phyloP scores from a whole-genome alignment of 1,140 invertebrate species.

The Drosophila burlai region DNA sequence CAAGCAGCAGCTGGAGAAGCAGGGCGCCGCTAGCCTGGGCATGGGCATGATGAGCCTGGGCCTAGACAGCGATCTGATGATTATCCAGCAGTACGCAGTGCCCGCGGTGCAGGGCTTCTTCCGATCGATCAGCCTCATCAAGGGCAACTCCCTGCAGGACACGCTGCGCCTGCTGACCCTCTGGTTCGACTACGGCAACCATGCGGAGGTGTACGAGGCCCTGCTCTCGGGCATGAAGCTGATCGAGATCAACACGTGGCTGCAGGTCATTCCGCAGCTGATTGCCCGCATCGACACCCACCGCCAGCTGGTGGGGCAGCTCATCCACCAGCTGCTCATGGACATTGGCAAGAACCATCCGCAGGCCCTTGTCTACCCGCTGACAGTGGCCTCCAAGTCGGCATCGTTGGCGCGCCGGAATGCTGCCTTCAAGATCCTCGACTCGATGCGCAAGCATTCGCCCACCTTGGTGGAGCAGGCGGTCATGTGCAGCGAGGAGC shows the following conservation, averaged over 20 bases:
- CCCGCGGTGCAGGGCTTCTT: slow-evolving; percentile 98
- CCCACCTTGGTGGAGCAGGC: slow-evolving; percentile 96
- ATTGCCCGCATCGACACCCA: slow-evolving; percentile 99
- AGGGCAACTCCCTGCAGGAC: slow-evolving; percentile 98
- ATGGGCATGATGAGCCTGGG: slow-evolving; percentile 34
- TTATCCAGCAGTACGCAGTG: slow-evolving; percentile 93
- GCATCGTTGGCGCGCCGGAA: slow-evolving; percentile 93
- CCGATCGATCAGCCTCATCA: slow-evolving; percentile 95
- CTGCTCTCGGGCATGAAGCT: slow-evolving; percentile 95
- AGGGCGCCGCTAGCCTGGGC: slow-evolving; percentile 1
- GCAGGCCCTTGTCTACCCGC: slow-evolving; percentile 97
- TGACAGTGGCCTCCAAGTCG: slow-evolving; percentile 99
- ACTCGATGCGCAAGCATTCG: slow-evolving; percentile 98
- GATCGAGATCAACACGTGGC: slow-evolving; percentile 99
- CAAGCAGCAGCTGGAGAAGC: slow-evolving; percentile 52
- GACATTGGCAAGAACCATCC: slow-evolving; percentile 97
- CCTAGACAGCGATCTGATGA: slow-evolving; percentile 85
- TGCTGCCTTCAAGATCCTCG: slow-evolving; percentile 97
- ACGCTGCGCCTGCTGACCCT: slow-evolving; percentile 96
- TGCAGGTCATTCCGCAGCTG: slow-evolving; percentile 99
- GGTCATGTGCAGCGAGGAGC: slow-evolving; percentile 97
- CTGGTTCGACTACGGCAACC: slow-evolving; percentile 98
- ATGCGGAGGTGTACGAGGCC: slow-evolving; percentile 96
- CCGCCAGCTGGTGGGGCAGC: slow-evolving; percentile 92
- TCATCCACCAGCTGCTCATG: slow-evolving; percentile 97